Evolutionary conservation across 2,888 invertebrate species (phyloP), one percentile per base, ranked within the genome.

Genomic region (Yponomeuta plumbellus): DNA sequence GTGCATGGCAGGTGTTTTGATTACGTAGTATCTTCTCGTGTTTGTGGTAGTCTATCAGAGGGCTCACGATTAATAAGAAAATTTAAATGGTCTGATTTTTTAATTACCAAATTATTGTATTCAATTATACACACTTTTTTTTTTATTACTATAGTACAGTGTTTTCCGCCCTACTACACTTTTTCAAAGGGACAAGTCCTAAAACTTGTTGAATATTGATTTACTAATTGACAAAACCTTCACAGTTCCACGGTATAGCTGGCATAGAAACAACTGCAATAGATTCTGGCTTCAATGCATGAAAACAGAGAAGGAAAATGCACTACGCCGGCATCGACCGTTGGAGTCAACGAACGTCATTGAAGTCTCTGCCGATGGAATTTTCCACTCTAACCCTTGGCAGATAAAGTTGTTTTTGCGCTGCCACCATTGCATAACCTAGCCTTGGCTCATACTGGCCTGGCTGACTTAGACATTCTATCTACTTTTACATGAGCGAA

Each of bases 391-490:
- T 81, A 74, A 64, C 0, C 0, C 1, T 11, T 59, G 66, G 44
- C 61, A 3, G 64, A 76, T 80, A 86, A 71, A 76, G 86, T 78
- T 74, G 69, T 77, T 72, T 78, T 70, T 85, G 26, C 66, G 69
- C 65, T 76, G 77, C 57, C 62, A n/a, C 44, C 57, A 61, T 71
- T 70, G 69, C 72, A 73, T 83, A 88, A 85, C 83, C 86, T 90
- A 90, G 90, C 90, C 90, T 91, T 90, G 90, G 90, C 90, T 91
- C 80, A 81, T 85, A 88, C 89, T 90, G 88, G 89, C 89, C 88
- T 88, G 85, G 86, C 90, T 90, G 90, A 89, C 89, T 91, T 91
- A 91, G 90, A 91, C 90, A 90, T 91, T 91, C 90, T 91, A 91
- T 90, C 90, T 89, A 91, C 90, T 91, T 90, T 91, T 91, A 90